Conservation (phyloP, 2,113 vertebrate species). For the Pelobates fuscus region DNA sequence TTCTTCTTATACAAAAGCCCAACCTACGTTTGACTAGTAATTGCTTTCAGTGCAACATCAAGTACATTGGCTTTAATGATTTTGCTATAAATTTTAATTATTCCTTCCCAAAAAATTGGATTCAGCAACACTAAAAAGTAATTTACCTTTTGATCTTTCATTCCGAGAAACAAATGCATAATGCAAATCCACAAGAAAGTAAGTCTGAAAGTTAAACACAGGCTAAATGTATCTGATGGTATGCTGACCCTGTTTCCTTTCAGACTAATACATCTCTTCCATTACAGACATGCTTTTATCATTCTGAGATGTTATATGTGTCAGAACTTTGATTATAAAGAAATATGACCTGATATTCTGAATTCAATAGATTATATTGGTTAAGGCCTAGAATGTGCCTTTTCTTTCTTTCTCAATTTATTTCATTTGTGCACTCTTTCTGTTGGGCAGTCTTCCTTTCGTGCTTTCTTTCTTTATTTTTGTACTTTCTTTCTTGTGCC, state of each 20-base stretch:
- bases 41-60: slow-evolving; percentile 28
- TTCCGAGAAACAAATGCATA: slow-evolving; percentile 44
- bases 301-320: background rate
- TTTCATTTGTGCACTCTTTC: background rate
- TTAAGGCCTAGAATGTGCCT: too few relatives aligned
- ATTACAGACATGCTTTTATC: slow-evolving; percentile 5
- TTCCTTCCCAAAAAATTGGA: slow-evolving; percentile 30
- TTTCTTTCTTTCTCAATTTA: background rate
- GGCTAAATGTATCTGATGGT: background rate
- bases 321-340: background rate
- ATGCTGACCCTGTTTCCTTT: background rate
- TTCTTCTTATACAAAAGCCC: slow-evolving; percentile 21
- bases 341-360: background rate
- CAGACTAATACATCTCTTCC: background rate
- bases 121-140: slow-evolving; percentile 26
- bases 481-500: too few relatives aligned
- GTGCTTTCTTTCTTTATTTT: slow-evolving; percentile 4
- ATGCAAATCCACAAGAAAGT: slow-evolving; percentile 28
- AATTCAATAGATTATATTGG: background rate
- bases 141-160: slow-evolving; percentile 41
- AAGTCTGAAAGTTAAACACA: slow-evolving; percentile 1
- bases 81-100: slow-evolving; percentile 38
- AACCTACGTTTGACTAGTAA: slow-evolving; percentile 14
- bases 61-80: slow-evolving; percentile 40
- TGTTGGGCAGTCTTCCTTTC: background rate